phyloP scores from a whole-genome alignment of 2,113 vertebrate genomes.

The Helogale parvula region DNA sequence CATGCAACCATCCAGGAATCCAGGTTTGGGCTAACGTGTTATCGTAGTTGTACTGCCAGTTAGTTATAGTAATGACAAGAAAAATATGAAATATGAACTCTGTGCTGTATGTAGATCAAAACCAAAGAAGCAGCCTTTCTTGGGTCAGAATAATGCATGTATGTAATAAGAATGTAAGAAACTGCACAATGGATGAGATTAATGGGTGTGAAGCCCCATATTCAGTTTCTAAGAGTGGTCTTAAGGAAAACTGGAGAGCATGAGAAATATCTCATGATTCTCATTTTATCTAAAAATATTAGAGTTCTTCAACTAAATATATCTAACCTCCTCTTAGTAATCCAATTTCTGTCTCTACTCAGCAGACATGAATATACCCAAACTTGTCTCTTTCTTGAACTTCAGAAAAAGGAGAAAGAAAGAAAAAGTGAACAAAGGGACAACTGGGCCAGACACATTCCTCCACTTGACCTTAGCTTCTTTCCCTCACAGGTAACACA shows the following conservation, averaged over 20 bases:
- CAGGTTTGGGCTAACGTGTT: background rate
- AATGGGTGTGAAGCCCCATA: background rate
- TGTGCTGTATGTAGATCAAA: background rate
- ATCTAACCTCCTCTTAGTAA: background rate
- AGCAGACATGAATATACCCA: background rate
- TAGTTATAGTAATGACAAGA: background rate
- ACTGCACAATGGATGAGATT: background rate
- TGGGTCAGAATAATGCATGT: background rate
- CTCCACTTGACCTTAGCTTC: background rate
- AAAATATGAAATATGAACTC: background rate
- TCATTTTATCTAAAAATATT: constrained; percentile 25
- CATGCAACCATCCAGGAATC: background rate
- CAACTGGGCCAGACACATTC: background rate
- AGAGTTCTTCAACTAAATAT: background rate
- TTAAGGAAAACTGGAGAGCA: background rate
- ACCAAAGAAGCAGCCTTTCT: background rate
- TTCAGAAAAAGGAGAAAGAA: background rate
- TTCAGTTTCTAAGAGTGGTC: background rate
- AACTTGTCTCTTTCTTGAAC: background rate
- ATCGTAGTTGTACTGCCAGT: background rate
- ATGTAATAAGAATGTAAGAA: background rate
- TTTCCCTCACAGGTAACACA: background rate
- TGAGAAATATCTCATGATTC: background rate
- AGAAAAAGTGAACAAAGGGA: background rate
- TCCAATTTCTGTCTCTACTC: background rate